phyloP scores from a whole-genome alignment of 2,797 vertebrate species.

The Megalops cyprinoides region DNA sequence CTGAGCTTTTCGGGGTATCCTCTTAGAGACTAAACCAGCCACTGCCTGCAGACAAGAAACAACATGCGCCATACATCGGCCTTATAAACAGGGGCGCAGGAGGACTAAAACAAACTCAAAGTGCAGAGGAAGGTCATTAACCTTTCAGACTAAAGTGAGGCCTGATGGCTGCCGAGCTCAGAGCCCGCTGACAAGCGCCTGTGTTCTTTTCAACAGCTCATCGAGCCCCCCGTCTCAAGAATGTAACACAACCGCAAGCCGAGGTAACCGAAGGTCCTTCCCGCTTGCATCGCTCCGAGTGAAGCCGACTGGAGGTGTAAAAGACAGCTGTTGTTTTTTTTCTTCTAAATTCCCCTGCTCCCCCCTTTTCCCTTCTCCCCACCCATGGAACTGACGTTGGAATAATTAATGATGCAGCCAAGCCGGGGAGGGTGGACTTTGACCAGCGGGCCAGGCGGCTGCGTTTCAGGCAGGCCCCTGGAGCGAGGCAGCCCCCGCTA shows the following conservation, averaged over 20 bases:
- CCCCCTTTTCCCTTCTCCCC: conserved; percentile 60
- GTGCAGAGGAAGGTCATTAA: conserved; percentile 86
- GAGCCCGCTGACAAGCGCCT: conserved; percentile 92
- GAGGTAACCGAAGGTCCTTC: conserved; percentile 79
- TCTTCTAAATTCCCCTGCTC: conserved; percentile 33
- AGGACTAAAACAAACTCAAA: conserved; percentile 74
- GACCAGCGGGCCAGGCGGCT: conserved; percentile 72
- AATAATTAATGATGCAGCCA: conserved; percentile 87
- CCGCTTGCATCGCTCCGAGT: conserved; percentile 79
- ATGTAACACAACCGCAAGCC: conserved; percentile 86
- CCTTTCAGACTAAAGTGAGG: conserved; percentile 84
- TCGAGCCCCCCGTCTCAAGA: conserved; percentile 85
- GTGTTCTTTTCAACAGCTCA: conserved; percentile 96
- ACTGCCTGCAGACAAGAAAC: conserved; percentile 58
- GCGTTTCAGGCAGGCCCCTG: conserved; percentile 63
- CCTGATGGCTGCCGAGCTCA: conserved; percentile 86
- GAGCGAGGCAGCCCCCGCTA: not conserved
- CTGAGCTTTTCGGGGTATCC: conserved; percentile 57
- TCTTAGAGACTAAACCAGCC: conserved; percentile 62
- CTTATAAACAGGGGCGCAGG: conserved; percentile 59
- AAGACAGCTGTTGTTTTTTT: conserved; percentile 63
- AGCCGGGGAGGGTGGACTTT: conserved; percentile 72
- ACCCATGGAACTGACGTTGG: conserved; percentile 64
- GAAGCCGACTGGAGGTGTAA: conserved; percentile 67
- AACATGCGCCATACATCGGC: conserved; percentile 55